These are phyloP conservation scores for Schizothorax lantsangensis DNA, from an alignment of 2,797 vertebrate genomes.

Conservation along the genomic window DNA sequence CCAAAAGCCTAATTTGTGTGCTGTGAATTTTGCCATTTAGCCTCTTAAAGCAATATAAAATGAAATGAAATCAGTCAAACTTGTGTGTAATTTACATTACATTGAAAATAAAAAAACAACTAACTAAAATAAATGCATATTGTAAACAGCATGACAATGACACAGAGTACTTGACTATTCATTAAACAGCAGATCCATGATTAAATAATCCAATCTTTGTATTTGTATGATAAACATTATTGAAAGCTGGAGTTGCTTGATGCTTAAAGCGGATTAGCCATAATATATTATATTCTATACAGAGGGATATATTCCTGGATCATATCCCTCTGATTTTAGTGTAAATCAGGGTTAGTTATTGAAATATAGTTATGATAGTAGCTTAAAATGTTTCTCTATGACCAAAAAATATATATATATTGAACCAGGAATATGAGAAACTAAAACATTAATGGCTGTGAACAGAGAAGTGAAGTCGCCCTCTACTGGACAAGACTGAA, in stretches of 20 bases:
- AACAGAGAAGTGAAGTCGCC: not conserved
- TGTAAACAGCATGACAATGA: not conserved
- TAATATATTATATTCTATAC: not conserved
- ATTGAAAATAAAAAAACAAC: not conserved
- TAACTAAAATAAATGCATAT: not conserved
- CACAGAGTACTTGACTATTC: not conserved
- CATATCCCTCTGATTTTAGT: not conserved
- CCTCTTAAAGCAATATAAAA: not conserved
- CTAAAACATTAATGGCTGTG: not conserved
- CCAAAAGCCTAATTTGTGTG: constrained; percentile 15
- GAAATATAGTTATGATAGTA: not conserved
- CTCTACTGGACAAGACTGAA: constrained; percentile 34
- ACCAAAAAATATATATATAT: not conserved
- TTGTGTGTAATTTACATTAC: not conserved
- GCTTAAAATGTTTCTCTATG: not conserved
- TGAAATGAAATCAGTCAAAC: not conserved
- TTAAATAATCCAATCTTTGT: not conserved
- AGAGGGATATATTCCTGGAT: not conserved
- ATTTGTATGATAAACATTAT: constrained; percentile 21
- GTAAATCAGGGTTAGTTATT: not conserved
- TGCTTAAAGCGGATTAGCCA: not conserved
- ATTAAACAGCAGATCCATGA: not conserved
- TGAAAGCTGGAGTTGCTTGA: not conserved
- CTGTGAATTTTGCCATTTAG: constrained; percentile 2
- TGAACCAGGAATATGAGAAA: not conserved